A percentile compares a stretch with the other conserved stretches of the same genome.
Conservation (phyloP, 92 coral and sea anemone genomes). For the Ricordea florida region DNA sequence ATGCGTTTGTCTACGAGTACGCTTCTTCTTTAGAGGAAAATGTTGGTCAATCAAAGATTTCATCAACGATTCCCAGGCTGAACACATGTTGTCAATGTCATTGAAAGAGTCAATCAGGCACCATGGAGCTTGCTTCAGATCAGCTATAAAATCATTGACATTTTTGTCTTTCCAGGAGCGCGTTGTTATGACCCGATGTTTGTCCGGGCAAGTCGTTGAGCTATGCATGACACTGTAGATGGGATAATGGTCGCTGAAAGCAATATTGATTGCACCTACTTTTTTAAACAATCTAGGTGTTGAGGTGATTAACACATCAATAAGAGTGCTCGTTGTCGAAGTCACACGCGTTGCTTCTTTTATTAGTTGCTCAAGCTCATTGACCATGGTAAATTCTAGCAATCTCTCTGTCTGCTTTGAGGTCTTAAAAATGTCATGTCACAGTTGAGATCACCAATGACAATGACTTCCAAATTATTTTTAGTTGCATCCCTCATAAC, state of each 20-base stretch:
- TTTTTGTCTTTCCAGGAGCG: no score
- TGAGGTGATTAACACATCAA: constrained; percentile 48
- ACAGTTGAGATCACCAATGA: constrained; percentile 42
- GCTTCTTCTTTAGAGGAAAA: no score
- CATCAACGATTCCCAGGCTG: no score
- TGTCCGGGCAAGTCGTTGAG: no score
- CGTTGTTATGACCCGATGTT: no score
- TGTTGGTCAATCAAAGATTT: no score
- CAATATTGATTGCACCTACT: not conserved
- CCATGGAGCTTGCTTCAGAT: no score
- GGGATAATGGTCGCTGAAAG: constrained; percentile 50
- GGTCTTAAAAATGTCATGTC: not conserved
- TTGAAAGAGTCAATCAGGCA: no score
- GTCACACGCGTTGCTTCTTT: constrained; percentile 36
- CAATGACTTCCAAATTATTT: constrained; percentile 30
- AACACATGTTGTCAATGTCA: no score
- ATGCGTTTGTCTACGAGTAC: no score
- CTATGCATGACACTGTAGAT: no score
- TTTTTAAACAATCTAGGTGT: constrained; percentile 35
- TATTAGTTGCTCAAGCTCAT: constrained; percentile 49
- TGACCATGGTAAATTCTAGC: constrained; percentile 37
- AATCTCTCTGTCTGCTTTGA: constrained; percentile 20
- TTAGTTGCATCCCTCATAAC: constrained; percentile 31
- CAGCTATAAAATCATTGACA: no score
- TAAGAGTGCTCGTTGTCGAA: constrained; percentile 7